Base-by-base conservation (phyloP, 2,888 invertebrate genomes). In the Thereva unica region DNA sequence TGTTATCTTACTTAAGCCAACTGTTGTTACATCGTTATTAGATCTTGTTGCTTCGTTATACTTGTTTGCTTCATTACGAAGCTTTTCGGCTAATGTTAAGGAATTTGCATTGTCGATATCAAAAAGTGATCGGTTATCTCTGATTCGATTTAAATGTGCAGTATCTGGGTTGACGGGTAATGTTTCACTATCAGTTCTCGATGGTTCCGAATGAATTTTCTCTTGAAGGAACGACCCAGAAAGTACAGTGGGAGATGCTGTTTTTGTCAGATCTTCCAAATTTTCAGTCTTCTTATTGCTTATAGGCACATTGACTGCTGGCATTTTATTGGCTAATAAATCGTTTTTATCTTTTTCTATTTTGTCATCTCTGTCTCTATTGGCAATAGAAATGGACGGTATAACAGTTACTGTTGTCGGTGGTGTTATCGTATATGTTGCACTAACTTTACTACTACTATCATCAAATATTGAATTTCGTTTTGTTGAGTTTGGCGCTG, bases 121-220 rank as follows among this genome's bases (percentile, higher is more conserved):
- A 63, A 77, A 75, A 35, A 80, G 70, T n/a, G 77, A 77, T 64
- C 81, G 78, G 73, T 81, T 81, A 45, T 80, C 80, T 56, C 77
- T 76, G 72, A 77, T 70, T 67, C 78, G 73, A 56, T 78, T 78
- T 71, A 77, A 77, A 47, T 65, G 56, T 34, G 47, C 53, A 10
- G 52, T n/a, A 4, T 47, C 67, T 57, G n/a, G 47, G 47, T n/a
- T 47, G 8, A 8, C 6, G 5, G 41, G 10, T 1, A 41, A 12
- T 10, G 3, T n/a, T 45, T 55, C 37, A 9, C 8, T 55, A 23
- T 47, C 35, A 8, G 9, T 44, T 52, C n/a, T 35, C 35, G n/a
- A 34, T 38, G 53, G 35, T 55, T 38, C 45, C 8, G 23, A 12
- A 9, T 50, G 35, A 37, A 7, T 55, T 50, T 42, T 49, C 45